Conservation (phyloP, 2,888 invertebrate species). For the Lepas anatifera region DNA sequence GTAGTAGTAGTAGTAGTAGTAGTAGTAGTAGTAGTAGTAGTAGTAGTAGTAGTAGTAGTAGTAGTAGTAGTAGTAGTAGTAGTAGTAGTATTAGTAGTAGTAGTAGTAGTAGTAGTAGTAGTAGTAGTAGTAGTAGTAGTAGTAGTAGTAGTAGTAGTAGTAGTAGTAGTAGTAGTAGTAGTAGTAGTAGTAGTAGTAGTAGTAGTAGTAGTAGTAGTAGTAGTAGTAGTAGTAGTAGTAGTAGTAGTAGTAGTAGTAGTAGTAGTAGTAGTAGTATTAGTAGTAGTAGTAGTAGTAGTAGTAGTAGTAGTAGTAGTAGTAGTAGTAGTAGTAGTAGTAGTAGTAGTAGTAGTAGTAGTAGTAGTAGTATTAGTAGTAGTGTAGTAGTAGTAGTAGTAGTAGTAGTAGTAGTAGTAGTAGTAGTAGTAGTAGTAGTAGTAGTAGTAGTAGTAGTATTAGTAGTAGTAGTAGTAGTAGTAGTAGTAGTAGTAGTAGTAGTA, state of each 20-base stretch:
- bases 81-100: too few relatives aligned
- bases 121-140: not conserved
- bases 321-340: not conserved
- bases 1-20: not conserved
- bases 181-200: slow-evolving; percentile 3
- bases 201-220: slow-evolving; percentile 1
- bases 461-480: too few relatives aligned
- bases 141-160: not conserved
- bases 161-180: not conserved
- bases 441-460: too few relatives aligned
- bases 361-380: too few relatives aligned
- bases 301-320: not conserved
- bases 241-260: not conserved
- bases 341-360: not conserved
- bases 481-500: not conserved
- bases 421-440: too few relatives aligned
- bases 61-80: too few relatives aligned
- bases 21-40: slow-evolving; percentile 3
- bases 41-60: slow-evolving; percentile 1
- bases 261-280: too few relatives aligned
- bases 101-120: too few relatives aligned
- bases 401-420: not conserved
- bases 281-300: too few relatives aligned
- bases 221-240: not conserved
- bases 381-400: not conserved